A percentile compares a stretch with the other conserved stretches of the same genome.
These are phyloP conservation scores for Volucella inanis DNA, from an alignment of 2,888 invertebrate genomes.

Conservation along the genomic window DNA sequence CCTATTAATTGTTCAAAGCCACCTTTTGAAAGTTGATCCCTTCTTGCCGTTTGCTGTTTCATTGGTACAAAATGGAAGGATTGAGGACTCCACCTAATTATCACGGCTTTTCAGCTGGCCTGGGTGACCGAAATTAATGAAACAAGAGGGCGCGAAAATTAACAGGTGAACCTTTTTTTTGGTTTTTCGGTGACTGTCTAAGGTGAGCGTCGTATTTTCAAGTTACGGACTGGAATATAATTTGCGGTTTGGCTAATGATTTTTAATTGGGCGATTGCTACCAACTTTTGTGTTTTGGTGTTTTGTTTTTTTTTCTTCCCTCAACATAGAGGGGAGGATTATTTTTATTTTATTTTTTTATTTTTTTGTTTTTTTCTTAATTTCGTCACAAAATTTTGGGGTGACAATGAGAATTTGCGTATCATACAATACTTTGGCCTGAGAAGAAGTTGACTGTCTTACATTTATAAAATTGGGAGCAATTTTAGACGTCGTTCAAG, in stretches of 20 bases:
- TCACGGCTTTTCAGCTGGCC: slow-evolving; percentile 56
- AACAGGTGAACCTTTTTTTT: slow-evolving; percentile 64
- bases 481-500: too few species aligned
- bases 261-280: slow-evolving; percentile 46
- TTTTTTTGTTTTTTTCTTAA: too few species aligned
- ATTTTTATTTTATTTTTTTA: too few species aligned
- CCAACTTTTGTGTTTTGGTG: slow-evolving; percentile 15
- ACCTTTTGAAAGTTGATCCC: slow-evolving; percentile 5
- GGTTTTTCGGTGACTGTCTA: neutral
- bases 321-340: too few species aligned
- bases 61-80: neutral
- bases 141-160: slow-evolving; percentile 69
- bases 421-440: too few species aligned
- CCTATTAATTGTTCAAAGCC: slow-evolving; percentile 40
- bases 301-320: neutral
- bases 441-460: too few species aligned
- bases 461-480: too few species aligned
- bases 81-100: slow-evolving; percentile 48
- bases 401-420: too few species aligned
- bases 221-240: slow-evolving; percentile 40
- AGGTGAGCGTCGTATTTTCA: slow-evolving; percentile 17
- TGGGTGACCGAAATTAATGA: slow-evolving; percentile 68
- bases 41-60: slow-evolving; percentile 50
- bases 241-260: slow-evolving; percentile 56
- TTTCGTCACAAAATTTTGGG: too few species aligned